These are phyloP conservation scores for Medauroidea extradentata DNA, from an alignment of 1,140 invertebrate genomes.

Conservation along the genomic window DNA sequence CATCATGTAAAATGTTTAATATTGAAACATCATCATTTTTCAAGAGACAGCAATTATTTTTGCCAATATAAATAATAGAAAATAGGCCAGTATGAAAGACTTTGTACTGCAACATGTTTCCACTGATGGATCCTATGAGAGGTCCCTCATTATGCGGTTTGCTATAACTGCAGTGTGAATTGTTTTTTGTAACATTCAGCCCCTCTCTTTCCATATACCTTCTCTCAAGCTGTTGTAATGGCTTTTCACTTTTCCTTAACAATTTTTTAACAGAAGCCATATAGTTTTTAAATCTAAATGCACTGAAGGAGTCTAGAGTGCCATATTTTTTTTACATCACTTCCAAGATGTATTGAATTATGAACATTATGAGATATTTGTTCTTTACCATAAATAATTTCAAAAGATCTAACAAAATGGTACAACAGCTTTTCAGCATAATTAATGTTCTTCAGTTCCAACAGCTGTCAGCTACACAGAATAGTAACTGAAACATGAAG, in stretches of 20 bases:
- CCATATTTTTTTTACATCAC: slow-evolving; percentile 19
- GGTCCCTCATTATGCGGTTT: neutral
- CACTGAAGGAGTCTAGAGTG: slow-evolving; percentile 16
- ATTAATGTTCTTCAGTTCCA: neutral
- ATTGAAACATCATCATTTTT: neutral
- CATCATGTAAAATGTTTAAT: slow-evolving; percentile 3
- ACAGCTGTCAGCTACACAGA: neutral
- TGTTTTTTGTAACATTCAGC: neutral
- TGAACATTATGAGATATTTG: slow-evolving; percentile 20
- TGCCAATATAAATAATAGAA: neutral
- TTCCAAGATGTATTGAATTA: slow-evolving; percentile 14
- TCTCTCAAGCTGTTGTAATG: slow-evolving; percentile 19
- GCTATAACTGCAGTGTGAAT: neutral
- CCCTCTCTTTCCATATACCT: neutral
- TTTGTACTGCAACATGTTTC: slow-evolving; percentile 3
- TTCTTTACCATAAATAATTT: slow-evolving; percentile 14
- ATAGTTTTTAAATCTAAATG: slow-evolving; percentile 25
- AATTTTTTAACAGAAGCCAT: slow-evolving; percentile 14
- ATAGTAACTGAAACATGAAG: slow-evolving; percentile 12
- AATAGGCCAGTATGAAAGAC: neutral
- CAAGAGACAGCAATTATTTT: slow-evolving; percentile 1
- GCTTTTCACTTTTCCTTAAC: slow-evolving; percentile 16
- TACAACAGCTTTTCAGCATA: slow-evolving; percentile 17
- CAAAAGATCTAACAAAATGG: slow-evolving; percentile 21
- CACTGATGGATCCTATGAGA: neutral